Evolutionary conservation across 2,113 vertebrate species (phyloP), one percentile per base, ranked within the genome.

Genomic region (Bujurquina vittata): DNA sequence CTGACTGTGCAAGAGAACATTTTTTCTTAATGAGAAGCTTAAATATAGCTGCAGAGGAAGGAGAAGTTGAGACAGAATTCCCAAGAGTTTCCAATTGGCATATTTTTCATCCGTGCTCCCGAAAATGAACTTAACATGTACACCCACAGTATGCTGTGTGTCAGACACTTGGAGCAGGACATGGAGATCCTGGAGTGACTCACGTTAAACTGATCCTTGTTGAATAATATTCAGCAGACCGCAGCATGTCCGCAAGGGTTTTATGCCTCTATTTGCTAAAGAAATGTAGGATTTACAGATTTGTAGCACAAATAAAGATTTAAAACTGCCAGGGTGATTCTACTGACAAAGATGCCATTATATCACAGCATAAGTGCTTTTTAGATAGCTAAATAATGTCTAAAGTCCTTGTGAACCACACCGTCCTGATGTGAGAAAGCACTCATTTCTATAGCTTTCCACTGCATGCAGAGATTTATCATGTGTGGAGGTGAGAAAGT

Each of bases 21-120:
- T 88, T 46, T 20, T 57, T 76, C 58, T 83, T 81, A 78, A 84
- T 31, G 79, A 84, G 91, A 88, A 85, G 73, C 75, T 93, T 92
- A 84, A 92, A 91, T 86, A 93, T 93, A 91, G 82, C 49, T 49
- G 43, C 29, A 84, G 59, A 87, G 46, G 59, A 67, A 37, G n/a
- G 56, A 60, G 72, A 58, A 29, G 29, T 22, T 23, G 35, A 85
- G 67, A 85, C 23, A 54, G 62, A 79, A 59, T 20, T 52, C 29
- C 58, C 20, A 40, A 60, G 22, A 55, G 69, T 79, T 81, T 77
- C 22, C 49, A 75, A 12, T 84, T 33, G 9, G 52, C 62, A 46
- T n/a, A 52, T 74, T 80, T 87, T 72, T 35, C 29, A 85, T 10
- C 49, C 1, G 4, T 33, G 22, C 43, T 40, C 17, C 20, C 2